Evolutionary conservation across 2,113 vertebrate species (phyloP), one percentile per base, ranked within the genome.

Genomic region (Scophthalmus maximus): DNA sequence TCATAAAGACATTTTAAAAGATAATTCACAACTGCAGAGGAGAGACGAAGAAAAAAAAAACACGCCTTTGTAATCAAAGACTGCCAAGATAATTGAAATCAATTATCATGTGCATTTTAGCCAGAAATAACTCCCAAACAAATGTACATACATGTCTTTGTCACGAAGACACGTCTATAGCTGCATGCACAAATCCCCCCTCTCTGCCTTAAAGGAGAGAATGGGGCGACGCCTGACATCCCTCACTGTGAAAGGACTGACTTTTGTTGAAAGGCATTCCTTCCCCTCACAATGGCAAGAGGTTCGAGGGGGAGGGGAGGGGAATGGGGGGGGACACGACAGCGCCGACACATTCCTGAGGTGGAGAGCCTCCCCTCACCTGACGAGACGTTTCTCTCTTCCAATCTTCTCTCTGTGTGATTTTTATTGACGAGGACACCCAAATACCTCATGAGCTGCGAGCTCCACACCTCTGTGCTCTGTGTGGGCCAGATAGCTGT

Each of bases 201-300:
- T 15, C 11, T 18, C 42, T 58, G 25, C 55, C 34, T 60, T 56
- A 10, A 51, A 63, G 78, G 81, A 76, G 84, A 40, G 4, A 58
- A 80, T 9, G 34, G 69, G 86, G 75, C 56, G 70, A 86, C 86
- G 84, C 81, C 88, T 60, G 65, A 76, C 85, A 79, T 90, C 87
- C 76, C 40, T 88, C 71, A 73, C 47, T 26, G 40, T 81, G 76
- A 85, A 79, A 83, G 69, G 68, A 67, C 61, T 38, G 47, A 86
- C 80, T 85, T 81, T 89, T n/a, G n/a, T 68, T 88, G 72, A 91
- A 92, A 90, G 86, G 85, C 78, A 90, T 89, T 92, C 84, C 82
- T 85, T 76, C 64, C 66, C 22, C 70, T 87, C 68, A 92, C 88
- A 93, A 92, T 89, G 51, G 80, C 69, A 55, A 61, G 56, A 58